Percentiles rank a stretch among this genome's conserved stretches.
Evolutionary conservation across 2,888 invertebrate species (phyloP).

Genomic region (Idaea aversata): DNA sequence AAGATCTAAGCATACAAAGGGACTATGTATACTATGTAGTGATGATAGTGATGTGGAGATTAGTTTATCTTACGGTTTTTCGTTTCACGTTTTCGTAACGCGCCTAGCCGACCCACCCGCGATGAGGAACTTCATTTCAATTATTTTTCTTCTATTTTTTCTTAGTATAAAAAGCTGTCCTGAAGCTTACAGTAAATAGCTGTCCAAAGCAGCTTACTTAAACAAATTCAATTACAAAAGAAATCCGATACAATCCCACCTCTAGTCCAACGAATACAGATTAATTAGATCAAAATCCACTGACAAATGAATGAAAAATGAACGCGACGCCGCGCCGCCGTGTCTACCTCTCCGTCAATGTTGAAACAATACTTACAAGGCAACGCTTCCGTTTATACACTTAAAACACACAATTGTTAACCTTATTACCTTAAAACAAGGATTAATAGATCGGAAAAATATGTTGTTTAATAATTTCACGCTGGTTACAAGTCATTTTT

Average conservation of each 20-base stretch:
- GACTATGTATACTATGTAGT: no score
- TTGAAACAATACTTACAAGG: slow-evolving; percentile 51
- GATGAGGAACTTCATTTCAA: no score
- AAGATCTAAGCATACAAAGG: no score
- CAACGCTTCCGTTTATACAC: slow-evolving; percentile 15
- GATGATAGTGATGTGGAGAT: no score
- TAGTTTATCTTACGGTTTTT: no score
- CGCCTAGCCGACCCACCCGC: no score
- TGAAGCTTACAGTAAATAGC: background rate
- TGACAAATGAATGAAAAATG: slow-evolving; percentile 53
- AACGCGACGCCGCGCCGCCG: slow-evolving; percentile 64
- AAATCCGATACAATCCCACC: slow-evolving; percentile 2
- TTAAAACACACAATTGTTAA: slow-evolving; percentile 23
- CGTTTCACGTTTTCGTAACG: no score
- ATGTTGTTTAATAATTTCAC: slow-evolving; percentile 22
- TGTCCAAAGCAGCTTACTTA: background rate
- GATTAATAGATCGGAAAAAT: slow-evolving; percentile 15
- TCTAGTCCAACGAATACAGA: slow-evolving; percentile 18
- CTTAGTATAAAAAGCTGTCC: no score
- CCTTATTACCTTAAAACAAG: slow-evolving; percentile 25
- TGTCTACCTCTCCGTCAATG: slow-evolving; percentile 63
- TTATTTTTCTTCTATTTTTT: no score
- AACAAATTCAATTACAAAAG: slow-evolving; percentile 4
- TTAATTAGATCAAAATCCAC: slow-evolving; percentile 36
- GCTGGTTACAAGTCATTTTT: slow-evolving; percentile 32